Conservation (phyloP, 1,140 invertebrate species). For the Colletes gigas region DNA sequence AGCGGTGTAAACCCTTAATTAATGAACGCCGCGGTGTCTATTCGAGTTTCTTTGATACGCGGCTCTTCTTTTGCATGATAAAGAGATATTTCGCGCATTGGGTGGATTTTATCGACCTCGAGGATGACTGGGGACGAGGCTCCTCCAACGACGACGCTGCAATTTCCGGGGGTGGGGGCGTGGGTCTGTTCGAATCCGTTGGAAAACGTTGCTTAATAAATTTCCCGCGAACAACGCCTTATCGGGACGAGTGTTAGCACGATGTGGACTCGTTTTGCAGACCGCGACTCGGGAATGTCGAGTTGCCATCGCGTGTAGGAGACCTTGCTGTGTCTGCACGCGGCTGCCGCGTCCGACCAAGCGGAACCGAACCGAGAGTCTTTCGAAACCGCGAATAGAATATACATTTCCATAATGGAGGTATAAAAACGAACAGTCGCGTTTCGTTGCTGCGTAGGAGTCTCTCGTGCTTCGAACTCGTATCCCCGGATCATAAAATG, state of each 20-base stretch:
- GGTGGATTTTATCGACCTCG: not conserved
- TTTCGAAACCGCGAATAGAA: constrained; percentile 58
- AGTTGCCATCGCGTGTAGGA: constrained; percentile 27
- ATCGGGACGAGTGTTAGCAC: constrained; percentile 1
- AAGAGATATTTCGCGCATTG: not conserved
- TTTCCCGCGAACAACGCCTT: constrained; percentile 20
- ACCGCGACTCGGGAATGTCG: constrained; percentile 26
- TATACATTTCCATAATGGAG: constrained; percentile 33
- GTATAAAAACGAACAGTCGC: constrained; percentile 31
- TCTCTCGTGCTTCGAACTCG: not conserved
- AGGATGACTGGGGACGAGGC: too few relatives aligned
- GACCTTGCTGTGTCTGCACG: constrained; percentile 14
- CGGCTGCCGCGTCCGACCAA: not conserved
- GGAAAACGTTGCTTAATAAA: constrained; percentile 30
- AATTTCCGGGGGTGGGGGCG: not conserved
- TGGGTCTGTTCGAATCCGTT: not conserved
- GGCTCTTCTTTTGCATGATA: not conserved
- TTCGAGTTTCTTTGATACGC: not conserved
- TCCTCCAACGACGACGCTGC: not conserved
- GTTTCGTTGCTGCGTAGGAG: constrained; percentile 32
- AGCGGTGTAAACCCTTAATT: too few relatives aligned
- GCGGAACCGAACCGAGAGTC: constrained; percentile 50
- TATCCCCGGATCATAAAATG: constrained; percentile 8
- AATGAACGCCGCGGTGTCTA: not conserved
- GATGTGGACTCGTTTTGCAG: not conserved